Evolutionary conservation across 2,797 vertebrate genomes (phyloP).

Genomic region (Dermochelys coriacea): DNA sequence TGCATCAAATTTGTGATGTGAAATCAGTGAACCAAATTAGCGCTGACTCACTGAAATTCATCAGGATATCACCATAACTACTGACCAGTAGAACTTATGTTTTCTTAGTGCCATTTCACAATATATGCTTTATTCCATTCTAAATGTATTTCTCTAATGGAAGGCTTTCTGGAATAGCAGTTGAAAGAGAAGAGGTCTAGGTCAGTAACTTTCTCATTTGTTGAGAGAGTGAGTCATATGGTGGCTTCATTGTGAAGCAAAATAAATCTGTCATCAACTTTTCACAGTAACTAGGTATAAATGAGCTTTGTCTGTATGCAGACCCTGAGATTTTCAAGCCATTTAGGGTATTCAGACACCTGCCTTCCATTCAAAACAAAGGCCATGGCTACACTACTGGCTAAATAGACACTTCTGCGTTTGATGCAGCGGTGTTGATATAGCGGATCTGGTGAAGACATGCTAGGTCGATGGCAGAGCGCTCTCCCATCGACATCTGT

Average conservation of each 20-base stretch:
- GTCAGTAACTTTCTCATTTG: background rate
- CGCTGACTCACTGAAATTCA: background rate
- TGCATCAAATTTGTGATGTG: background rate
- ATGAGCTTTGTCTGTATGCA: background rate
- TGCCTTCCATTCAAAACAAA: background rate
- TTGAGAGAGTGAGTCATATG: background rate
- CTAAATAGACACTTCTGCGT: too few relatives aligned
- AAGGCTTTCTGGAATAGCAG: background rate
- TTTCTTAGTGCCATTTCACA: background rate
- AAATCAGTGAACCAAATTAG: background rate
- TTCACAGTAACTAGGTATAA: background rate
- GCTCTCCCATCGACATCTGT: too few relatives aligned
- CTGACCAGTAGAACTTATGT: background rate
- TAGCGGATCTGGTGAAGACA: too few relatives aligned
- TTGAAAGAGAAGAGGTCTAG: background rate
- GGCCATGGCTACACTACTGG: too few relatives aligned
- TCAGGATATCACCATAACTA: background rate
- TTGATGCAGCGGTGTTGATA: too few relatives aligned
- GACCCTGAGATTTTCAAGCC: background rate
- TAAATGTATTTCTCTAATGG: slow-evolving; percentile 2
- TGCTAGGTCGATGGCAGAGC: too few relatives aligned
- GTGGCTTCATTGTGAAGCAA: background rate
- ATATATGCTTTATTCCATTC: background rate
- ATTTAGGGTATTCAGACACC: background rate
- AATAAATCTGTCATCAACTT: background rate